Conservation (phyloP, 2,113 vertebrate genomes). For the Bettongia penicillata region DNA sequence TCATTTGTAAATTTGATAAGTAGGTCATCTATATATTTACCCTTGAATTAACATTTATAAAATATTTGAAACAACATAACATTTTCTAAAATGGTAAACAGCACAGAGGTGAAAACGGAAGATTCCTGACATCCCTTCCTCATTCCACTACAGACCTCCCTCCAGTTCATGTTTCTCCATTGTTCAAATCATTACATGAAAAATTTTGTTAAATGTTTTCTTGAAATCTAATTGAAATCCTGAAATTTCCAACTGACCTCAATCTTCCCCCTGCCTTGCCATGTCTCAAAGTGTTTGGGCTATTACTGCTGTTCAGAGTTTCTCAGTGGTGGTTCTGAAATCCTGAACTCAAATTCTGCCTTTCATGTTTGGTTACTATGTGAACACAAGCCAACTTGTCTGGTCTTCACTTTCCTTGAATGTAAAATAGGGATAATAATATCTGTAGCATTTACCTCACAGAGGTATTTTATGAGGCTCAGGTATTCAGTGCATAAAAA, state of each 20-base stretch:
- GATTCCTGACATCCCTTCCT: not conserved
- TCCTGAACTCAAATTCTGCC: not conserved
- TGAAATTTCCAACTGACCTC: not conserved
- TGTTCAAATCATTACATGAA: not conserved
- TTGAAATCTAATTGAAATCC: not conserved
- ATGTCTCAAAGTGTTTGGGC: not conserved
- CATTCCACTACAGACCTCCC: not conserved
- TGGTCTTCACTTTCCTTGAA: slow-evolving; percentile 4
- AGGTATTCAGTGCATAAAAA: not conserved
- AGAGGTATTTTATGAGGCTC: not conserved
- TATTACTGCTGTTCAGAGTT: not conserved
- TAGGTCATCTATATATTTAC: not conserved
- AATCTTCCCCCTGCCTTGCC: not conserved
- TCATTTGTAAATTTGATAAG: not conserved
- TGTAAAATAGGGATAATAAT: slow-evolving; percentile 9
- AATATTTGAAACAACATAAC: not conserved
- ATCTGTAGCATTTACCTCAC: not conserved
- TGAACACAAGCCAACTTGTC: not conserved
- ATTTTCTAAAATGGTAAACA: not conserved
- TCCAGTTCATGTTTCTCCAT: not conserved
- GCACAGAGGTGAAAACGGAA: not conserved
- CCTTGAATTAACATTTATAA: not conserved
- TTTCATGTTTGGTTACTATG: not conserved
- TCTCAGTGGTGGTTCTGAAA: not conserved
- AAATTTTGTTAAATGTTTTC: not conserved